A percentile compares a stretch with the other conserved stretches of the same genome.
Evolutionary conservation across 2,797 vertebrate species (phyloP).

Genomic region (Benthosema pterotum): DNA sequence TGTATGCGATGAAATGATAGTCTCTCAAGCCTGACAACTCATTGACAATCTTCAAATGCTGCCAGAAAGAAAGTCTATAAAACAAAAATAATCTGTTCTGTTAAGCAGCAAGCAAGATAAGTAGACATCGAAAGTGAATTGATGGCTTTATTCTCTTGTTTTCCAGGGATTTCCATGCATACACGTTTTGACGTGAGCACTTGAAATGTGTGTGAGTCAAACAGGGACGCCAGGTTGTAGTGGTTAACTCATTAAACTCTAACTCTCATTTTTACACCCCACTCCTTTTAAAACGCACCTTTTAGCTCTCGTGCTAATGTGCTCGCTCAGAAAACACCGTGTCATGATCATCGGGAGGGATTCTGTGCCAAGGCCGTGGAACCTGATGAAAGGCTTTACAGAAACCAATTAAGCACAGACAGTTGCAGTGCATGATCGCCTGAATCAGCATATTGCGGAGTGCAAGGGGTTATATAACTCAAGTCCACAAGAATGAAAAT

Average conservation of each 20-base stretch:
- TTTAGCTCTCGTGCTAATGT: slow-evolving; percentile 2
- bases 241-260: background rate
- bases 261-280: background rate
- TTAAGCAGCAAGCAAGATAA: too few species aligned
- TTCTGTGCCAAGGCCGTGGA: slow-evolving; percentile 8
- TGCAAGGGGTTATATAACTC: slow-evolving; percentile 42
- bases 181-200: too few species aligned
- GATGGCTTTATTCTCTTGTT: too few species aligned
- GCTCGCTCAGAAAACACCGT: slow-evolving; percentile 4
- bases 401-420: slow-evolving; percentile 38
- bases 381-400: slow-evolving; percentile 44
- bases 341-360: slow-evolving; percentile 17
- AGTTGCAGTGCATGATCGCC: slow-evolving; percentile 23
- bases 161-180: too few species aligned
- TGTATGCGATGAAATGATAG: too few species aligned
- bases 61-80: too few species aligned
- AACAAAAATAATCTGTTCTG: too few species aligned
- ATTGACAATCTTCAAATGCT: too few species aligned
- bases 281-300: slow-evolving; percentile 9
- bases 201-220: too few species aligned
- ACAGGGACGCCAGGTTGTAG: too few species aligned
- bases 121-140: too few species aligned
- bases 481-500: slow-evolving; percentile 32
- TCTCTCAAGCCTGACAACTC: too few species aligned
- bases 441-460: slow-evolving; percentile 50